Evolutionary conservation across 2,113 vertebrate genomes (phyloP).

Genomic region (Neopipo cinnamomea): DNA sequence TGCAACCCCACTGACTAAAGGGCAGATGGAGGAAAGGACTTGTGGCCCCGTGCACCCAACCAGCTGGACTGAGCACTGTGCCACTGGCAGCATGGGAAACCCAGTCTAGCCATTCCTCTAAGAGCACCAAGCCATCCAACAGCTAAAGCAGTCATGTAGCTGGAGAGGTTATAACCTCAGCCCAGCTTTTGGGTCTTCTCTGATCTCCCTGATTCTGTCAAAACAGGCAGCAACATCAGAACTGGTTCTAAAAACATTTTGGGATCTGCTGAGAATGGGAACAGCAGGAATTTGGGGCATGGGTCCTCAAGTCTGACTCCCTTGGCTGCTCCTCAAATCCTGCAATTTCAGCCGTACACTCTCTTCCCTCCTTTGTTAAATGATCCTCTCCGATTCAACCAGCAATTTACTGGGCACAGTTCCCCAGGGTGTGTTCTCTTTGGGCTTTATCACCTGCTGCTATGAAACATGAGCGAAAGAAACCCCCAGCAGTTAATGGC

Average conservation of each 20-base stretch:
- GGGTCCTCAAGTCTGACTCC: not conserved
- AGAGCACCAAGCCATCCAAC: not conserved
- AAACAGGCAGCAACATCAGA: not conserved
- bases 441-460: not conserved
- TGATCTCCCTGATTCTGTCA: not conserved
- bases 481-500: not conserved
- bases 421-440: not conserved
- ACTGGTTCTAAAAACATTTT: not conserved
- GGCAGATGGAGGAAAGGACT: not conserved
- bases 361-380: not conserved
- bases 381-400: not conserved
- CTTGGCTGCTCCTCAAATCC: not conserved
- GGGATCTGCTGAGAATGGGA: not conserved
- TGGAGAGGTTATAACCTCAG: not conserved
- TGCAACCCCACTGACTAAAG: not conserved
- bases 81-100: fast-evolving
- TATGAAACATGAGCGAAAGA: not conserved
- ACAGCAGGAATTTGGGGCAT: not conserved
- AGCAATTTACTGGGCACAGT: not conserved
- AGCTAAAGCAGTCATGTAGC: not conserved
- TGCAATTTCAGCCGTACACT: not conserved
- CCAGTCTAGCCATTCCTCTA: not conserved
- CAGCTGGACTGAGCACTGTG: not conserved
- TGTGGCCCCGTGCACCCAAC: not conserved
- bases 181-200: not conserved